Base-by-base conservation (phyloP, 2,113 vertebrate species). In the Phaetusa simplex region DNA sequence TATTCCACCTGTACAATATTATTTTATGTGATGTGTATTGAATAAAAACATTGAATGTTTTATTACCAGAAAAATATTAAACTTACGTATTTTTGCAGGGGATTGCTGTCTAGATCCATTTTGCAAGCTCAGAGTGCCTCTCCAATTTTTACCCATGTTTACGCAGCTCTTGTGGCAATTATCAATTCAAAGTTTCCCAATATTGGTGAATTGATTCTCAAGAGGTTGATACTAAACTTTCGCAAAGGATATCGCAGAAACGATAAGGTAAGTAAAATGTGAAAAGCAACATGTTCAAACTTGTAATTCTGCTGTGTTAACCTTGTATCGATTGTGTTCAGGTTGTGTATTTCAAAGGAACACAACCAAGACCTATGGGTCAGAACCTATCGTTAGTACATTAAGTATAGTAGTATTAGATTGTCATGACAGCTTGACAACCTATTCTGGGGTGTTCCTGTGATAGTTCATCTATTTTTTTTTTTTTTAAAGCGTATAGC, bases 141-240 rank as follows among this genome's bases (percentile, higher is more conserved):
- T 92, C 99, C 99, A 2, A 99, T 99, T 97, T 99, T 99, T 77
- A 99, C 99, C 9, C 99, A 99, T 17, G 99, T 99, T 74, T 99
- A 99, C 81, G 98, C 99, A 19, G 99, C 99, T 6, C 98, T 99
- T n/a, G 99, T 99, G 58, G 98, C 99, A 94, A 99, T 99, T 97
- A 99, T 99, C 97, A 99, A 99, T 98, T 99, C 99, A 50, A 99
- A 99, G 97, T 99, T 99, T 97, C 99, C 99, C 77, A 99, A 99
- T 95, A 99, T 99, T 9, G 99, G 99, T 95, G 99, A 99, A 96
- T 97, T 99, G 94, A 99, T 99, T 91, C 99, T 99, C 71, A 99
- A 99, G 91, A 99, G 99, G 34, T 98, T 99, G 92, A 99, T 99
- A 96, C 98, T 99, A 40, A 98, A 98, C 96, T 99, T 99, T 97